Conservation (phyloP, 2,797 vertebrate species). For the Cryptoblepharus egeriae region DNA sequence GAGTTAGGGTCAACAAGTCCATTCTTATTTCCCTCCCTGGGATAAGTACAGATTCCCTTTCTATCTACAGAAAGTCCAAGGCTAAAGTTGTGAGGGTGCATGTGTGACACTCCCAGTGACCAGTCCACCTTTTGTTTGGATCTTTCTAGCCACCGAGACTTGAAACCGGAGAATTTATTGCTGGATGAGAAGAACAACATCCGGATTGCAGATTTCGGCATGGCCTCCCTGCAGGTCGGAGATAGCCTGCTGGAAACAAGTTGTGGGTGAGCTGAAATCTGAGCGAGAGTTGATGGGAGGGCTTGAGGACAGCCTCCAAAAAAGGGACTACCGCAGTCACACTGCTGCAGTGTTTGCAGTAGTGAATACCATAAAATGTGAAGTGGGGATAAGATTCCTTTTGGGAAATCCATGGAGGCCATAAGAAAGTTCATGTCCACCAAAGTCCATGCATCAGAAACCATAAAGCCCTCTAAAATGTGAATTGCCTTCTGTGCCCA, state of each 20-base stretch:
- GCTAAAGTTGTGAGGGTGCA: neutral
- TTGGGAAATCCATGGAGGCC: neutral
- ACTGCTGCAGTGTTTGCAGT: neutral
- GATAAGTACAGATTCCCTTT: neutral
- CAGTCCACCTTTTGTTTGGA: neutral
- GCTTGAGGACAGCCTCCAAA: neutral
- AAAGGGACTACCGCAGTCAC: neutral
- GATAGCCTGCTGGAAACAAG: constrained; percentile 93
- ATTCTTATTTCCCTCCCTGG: neutral
- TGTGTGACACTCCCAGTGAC: constrained; percentile 9
- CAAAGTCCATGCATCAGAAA: neutral
- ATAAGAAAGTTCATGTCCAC: neutral
- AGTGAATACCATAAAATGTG: neutral
- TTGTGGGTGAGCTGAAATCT: constrained; percentile 86
- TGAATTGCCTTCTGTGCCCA: neutral
- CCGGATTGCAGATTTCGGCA: constrained; percentile 92
- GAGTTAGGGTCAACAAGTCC: neutral
- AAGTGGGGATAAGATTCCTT: neutral
- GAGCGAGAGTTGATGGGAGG: neutral
- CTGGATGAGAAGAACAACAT: constrained; percentile 95
- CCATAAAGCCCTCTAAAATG: neutral
- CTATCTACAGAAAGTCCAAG: neutral
- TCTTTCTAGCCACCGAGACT: constrained; percentile 87
- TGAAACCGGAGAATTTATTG: constrained; percentile 93
- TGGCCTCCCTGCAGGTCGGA: constrained; percentile 95